A percentile compares a stretch with the other conserved stretches of the same genome.
Conservation (phyloP, 2,888 invertebrate species). For the Hypsopygia costalis region DNA sequence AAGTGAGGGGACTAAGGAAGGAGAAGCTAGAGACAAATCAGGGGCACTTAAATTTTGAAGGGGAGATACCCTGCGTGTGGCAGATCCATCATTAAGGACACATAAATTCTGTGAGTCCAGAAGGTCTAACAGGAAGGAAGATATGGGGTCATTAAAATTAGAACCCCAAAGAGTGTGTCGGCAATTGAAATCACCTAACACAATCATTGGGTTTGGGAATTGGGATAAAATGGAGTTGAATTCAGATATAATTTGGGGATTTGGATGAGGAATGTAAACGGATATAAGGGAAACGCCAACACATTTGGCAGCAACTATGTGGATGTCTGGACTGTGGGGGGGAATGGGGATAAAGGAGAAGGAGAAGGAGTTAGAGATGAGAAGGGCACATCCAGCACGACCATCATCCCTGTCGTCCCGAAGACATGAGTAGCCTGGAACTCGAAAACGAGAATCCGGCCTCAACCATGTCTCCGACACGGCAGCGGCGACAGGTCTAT, state of each 20-base stretch:
- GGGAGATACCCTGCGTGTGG: not conserved
- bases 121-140: not conserved
- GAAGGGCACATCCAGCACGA: not conserved
- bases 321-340: not conserved
- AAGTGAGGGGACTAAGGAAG: not conserved
- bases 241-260: not conserved
- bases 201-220: not conserved
- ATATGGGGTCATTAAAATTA: not conserved
- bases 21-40: not conserved
- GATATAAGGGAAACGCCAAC: not conserved
- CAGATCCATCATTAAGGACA: not conserved
- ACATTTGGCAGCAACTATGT: not conserved
- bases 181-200: not conserved
- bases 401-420: not conserved
- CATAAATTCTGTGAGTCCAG: not conserved
- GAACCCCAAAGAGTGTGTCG: not conserved
- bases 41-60: not conserved
- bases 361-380: not conserved
- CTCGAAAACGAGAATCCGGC: too few species aligned
- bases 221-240: not conserved
- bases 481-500: not conserved
- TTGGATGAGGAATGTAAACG: not conserved
- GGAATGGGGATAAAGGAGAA: not conserved
- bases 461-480: not conserved
- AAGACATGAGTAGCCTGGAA: not conserved